Evolutionary conservation across 1,140 invertebrate species (phyloP).

Genomic region (Hycleus cichorii): DNA sequence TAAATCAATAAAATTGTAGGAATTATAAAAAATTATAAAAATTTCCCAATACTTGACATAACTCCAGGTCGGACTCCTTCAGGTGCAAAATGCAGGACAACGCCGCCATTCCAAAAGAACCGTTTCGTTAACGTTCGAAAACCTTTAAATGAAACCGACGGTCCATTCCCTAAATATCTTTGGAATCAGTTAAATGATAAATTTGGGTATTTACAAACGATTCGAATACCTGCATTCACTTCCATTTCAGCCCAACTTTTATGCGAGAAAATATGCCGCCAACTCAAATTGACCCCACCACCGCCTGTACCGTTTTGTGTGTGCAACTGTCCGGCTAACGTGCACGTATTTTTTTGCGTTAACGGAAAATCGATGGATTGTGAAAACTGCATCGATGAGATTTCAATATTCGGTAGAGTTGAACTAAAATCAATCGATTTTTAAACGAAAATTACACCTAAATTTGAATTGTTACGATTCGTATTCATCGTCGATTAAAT

Average conservation of each 20-base stretch:
- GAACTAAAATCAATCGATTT: slow-evolving; percentile 43
- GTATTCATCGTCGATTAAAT: slow-evolving; percentile 35
- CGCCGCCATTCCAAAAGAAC: slow-evolving; percentile 64
- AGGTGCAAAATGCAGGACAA: slow-evolving; percentile 62
- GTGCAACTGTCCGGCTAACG: slow-evolving; percentile 69
- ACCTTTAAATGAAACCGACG: slow-evolving; percentile 62
- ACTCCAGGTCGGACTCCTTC: slow-evolving; percentile 64
- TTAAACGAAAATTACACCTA: slow-evolving; percentile 7
- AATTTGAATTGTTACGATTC: slow-evolving; percentile 28
- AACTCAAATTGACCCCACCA: slow-evolving; percentile 67
- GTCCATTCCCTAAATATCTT: slow-evolving; percentile 55
- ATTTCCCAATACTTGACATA: slow-evolving; percentile 53
- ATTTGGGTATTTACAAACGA: not conserved
- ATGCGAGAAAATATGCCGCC: slow-evolving; percentile 66
- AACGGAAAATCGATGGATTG: slow-evolving; percentile 92
- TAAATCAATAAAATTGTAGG: slow-evolving; percentile 27
- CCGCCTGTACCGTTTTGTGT: slow-evolving; percentile 80
- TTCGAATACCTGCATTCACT: slow-evolving; percentile 54
- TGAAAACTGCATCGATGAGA: slow-evolving; percentile 82
- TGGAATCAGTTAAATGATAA: not conserved
- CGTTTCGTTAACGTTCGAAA: slow-evolving; percentile 62
- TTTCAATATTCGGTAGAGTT: slow-evolving; percentile 70
- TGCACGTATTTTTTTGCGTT: slow-evolving; percentile 73
- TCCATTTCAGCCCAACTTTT: slow-evolving; percentile 80
- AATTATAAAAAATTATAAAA: not conserved